Evolutionary conservation across 2,113 vertebrate species (phyloP), one percentile per base, ranked within the genome.

Genomic region (Podilymbus podiceps): DNA sequence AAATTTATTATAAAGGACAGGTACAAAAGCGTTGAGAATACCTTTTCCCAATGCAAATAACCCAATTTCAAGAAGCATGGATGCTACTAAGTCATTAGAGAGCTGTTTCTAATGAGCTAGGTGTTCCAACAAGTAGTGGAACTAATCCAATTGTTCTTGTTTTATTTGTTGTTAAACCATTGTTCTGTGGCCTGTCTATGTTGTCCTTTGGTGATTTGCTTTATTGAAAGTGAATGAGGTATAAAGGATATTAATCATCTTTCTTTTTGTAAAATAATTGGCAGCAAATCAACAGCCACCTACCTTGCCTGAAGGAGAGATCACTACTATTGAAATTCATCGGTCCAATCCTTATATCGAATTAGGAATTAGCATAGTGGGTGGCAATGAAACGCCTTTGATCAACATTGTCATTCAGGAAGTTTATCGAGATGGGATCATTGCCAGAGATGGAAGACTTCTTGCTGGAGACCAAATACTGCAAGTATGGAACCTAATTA

Each of bases 321-420:
- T 99, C 94, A 99, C 99, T 56, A 98, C 98, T 88, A 99, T 99
- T 91, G 99, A 99, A 97, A 98, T 99, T 77, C 99, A 99, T 97
- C 99, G 99, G 23, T 98, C 99, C 72, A 99, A 99, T 97, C 99
- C 99, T 33, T 99, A 99, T 25, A 99, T 99, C 18, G 99, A 99
- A 97, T 97, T 99, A 91, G 99, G 99, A 95, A 99, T 99, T 97
- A 99, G 99, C 96, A 98, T 99, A 60, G 99, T 99, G 28, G 99
- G 99, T 58, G 99, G 99, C 90, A 99, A 99, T 55, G 99, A 99
- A 98, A 99, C 99, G 1, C 99, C 99, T 53, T 98, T 99, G 97
- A 99, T 99, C 96, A 99, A 99, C 98, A 98, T 99, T 64, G 99
- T 99, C 93, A 99, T 99, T 97, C 99, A 99, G 93, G 99, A 99